phyloP scores from a whole-genome alignment of 2,888 invertebrate species.

The Agapostemon virescens region DNA sequence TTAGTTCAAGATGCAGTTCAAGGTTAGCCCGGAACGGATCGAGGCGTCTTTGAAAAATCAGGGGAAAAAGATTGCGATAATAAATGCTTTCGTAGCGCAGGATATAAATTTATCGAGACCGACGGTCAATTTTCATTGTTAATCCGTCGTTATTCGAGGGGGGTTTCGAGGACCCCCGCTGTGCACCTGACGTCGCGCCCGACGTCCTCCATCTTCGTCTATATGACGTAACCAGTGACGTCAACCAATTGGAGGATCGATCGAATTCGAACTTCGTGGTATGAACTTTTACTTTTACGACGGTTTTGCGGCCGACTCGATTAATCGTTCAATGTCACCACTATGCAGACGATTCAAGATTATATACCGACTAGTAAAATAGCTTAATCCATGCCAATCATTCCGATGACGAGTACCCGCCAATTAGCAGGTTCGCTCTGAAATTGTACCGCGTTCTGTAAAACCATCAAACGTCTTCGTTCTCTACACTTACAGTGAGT shows the following conservation, averaged over 20 bases:
- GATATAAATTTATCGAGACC: not conserved
- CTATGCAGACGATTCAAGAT: not conserved
- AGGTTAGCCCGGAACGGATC: not conserved
- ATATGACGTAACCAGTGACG: constrained; percentile 70
- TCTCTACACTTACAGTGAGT: too few relatives aligned
- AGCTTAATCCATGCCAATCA: not conserved
- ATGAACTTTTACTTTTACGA: constrained; percentile 12
- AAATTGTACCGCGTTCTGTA: not conserved
- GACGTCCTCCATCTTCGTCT: constrained; percentile 55
- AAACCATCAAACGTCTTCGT: not conserved
- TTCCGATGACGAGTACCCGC: not conserved
- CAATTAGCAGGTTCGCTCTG: not conserved
- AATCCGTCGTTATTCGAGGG: constrained; percentile 9
- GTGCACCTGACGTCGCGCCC: constrained; percentile 29
- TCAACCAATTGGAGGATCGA: constrained; percentile 67
- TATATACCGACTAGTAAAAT: not conserved
- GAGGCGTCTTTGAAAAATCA: not conserved
- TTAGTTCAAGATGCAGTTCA: constrained; percentile 10
- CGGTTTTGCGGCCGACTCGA: not conserved
- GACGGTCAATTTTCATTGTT: constrained; percentile 4
- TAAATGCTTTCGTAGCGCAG: not conserved
- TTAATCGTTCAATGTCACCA: not conserved
- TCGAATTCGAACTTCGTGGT: constrained; percentile 48
- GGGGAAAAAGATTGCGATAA: not conserved
- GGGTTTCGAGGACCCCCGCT: constrained; percentile 18